Conservation (phyloP, 2,113 vertebrate genomes). For the Hoplias malabaricus region DNA sequence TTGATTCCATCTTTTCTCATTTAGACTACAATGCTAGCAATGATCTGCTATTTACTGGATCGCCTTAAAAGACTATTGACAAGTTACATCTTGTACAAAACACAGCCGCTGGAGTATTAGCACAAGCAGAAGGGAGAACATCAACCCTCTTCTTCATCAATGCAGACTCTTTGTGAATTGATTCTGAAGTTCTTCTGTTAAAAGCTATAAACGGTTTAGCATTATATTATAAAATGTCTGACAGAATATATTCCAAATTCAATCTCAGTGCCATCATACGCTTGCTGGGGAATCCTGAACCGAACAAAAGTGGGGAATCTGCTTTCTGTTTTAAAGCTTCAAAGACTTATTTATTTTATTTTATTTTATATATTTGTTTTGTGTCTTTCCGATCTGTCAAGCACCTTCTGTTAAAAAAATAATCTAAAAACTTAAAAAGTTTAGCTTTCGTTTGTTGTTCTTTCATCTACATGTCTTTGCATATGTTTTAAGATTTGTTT, state of each 20-base stretch:
- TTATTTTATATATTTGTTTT: too few relatives aligned
- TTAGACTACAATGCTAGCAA: neutral
- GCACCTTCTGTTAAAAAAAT: neutral
- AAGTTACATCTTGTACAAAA: neutral
- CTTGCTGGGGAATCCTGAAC: neutral
- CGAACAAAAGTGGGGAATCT: neutral
- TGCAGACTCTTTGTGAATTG: neutral
- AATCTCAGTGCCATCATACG: neutral
- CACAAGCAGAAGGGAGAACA: neutral
- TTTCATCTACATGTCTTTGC: too few relatives aligned
- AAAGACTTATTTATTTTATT: too few relatives aligned
- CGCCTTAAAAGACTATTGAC: neutral
- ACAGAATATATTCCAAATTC: neutral
- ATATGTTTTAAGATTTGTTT: neutral
- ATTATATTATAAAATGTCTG: neutral
- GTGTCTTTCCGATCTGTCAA: neutral
- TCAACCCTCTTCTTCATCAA: neutral
- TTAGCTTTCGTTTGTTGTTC: too few relatives aligned
- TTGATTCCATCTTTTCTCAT: neutral
- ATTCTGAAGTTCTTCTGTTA: neutral
- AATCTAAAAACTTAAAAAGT: neutral
- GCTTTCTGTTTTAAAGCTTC: neutral
- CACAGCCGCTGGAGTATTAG: neutral
- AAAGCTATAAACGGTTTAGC: neutral
- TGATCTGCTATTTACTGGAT: too few relatives aligned